Base-by-base conservation (phyloP, 1,140 invertebrate species). In the Halictus rubicundus region DNA sequence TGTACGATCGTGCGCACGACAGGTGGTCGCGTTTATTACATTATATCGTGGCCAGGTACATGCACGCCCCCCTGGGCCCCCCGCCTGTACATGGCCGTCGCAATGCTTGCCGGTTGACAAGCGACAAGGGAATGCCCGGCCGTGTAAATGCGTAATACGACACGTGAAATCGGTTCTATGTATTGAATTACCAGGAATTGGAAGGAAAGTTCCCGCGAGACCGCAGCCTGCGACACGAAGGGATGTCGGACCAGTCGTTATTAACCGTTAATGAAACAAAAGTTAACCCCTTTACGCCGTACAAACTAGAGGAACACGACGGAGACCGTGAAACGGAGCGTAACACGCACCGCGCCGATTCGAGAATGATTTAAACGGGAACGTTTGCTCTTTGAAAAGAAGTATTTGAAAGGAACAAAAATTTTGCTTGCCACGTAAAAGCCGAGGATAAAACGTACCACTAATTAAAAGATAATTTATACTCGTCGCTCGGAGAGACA, bases 111-210 rank as follows among this genome's bases (percentile, higher is more conserved):
- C 25, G 37, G 52, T 57, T 54, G 64, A 77, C 68, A 74, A 32
- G 60, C 65, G 37, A 65, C n/a, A 32, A 68, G 61, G 37, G 68
- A 70, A 75, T 73, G 52, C 27, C 65, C 46, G 39, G 27, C 46
- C 76, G 60, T 74, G 66, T 80, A 75, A 80, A 82, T 70, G 82
- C 60, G 91, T 89, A 91, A 92, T 86, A 77, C 83, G 88, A 92
- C 85, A 91, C 90, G 89, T 89, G 88, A 91, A 92, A 91, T 91
- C 90, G 83, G 87, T 90, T 87, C 84, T 77, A 88, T 72, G 84
- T 90, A 85, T 92, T 81, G 81, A 65, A 86, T 92, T 91, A 92
- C 91, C 73, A 52, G 77, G 88, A 87, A 91, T 87, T 59, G 80
- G 76, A 74, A 19, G 49, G 49, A 78, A 88, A 82, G 75, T 87